A percentile compares a stretch with the other conserved stretches of the same genome.
phyloP scores from a whole-genome alignment of 2,797 vertebrate genomes.

The Phrynocephalus guinanensis region DNA sequence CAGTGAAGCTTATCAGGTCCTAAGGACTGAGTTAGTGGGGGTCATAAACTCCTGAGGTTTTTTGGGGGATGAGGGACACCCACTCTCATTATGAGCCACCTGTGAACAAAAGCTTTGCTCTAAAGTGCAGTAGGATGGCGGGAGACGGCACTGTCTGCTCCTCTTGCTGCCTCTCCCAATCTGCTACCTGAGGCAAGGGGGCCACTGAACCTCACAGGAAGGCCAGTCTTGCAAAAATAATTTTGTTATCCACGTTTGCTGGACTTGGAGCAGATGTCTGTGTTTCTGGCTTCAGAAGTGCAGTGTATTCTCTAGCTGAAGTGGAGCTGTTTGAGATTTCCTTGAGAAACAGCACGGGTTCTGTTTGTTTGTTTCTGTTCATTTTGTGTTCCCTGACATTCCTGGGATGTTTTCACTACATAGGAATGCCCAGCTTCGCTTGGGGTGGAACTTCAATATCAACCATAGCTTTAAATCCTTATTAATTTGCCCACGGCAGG shows the following conservation, averaged over 20 bases:
- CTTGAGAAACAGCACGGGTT: no score
- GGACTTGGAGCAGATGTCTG: background rate
- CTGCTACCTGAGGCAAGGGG: no score
- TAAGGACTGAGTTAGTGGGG: no score
- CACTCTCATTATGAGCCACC: no score
- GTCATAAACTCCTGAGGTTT: no score
- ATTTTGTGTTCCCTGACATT: background rate
- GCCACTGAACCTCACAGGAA: no score
- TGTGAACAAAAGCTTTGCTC: no score
- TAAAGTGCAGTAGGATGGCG: no score
- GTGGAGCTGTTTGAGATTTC: background rate
- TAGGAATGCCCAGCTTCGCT: background rate
- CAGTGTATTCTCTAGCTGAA: background rate
- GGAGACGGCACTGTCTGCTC: no score
- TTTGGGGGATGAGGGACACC: no score
- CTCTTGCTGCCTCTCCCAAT: no score
- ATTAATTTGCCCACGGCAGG: background rate
- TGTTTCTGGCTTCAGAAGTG: background rate
- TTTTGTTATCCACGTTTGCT: background rate
- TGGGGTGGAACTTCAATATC: background rate
- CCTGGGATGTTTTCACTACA: background rate
- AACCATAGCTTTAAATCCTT: background rate
- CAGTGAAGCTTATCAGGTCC: no score
- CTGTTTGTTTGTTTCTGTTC: background rate
- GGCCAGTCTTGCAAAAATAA: background rate